Conservation (phyloP, 2,113 vertebrate species). For the Pongo abelii region DNA sequence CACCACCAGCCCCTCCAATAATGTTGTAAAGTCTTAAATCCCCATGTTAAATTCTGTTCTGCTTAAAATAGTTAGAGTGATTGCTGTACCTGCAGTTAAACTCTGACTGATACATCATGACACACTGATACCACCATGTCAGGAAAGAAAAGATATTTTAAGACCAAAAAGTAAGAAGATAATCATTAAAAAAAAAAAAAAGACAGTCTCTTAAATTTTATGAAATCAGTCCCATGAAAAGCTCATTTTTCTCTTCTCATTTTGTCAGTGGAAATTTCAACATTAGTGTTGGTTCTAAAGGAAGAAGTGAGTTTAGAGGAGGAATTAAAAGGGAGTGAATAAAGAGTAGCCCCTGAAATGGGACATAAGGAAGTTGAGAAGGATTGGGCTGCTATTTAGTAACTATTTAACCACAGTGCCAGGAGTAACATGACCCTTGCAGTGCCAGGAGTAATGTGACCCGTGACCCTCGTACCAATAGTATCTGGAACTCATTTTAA, state of each 20-base stretch:
- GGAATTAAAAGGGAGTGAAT: not conserved
- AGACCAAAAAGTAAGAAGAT: not conserved
- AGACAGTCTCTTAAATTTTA: not conserved
- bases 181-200: slow-evolving; percentile 19
- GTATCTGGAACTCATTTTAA: not conserved
- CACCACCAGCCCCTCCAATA: not conserved
- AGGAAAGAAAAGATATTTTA: not conserved
- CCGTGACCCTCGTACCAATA: not conserved
- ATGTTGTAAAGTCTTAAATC: not conserved
- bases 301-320: not conserved
- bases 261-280: slow-evolving; percentile 36
- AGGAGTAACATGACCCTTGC: not conserved
- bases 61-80: not conserved
- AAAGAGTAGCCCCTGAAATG: not conserved
- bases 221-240: not conserved
- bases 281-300: not conserved
- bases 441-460: not conserved
- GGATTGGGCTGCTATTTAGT: too few relatives aligned
- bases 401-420: not conserved
- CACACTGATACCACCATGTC: not conserved
- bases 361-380: not conserved
- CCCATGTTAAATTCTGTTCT: slow-evolving; percentile 26
- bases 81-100: not conserved
- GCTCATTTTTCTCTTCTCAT: not conserved
- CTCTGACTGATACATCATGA: not conserved